Conservation (phyloP, 2,113 vertebrate genomes). For the Pitta sordida region DNA sequence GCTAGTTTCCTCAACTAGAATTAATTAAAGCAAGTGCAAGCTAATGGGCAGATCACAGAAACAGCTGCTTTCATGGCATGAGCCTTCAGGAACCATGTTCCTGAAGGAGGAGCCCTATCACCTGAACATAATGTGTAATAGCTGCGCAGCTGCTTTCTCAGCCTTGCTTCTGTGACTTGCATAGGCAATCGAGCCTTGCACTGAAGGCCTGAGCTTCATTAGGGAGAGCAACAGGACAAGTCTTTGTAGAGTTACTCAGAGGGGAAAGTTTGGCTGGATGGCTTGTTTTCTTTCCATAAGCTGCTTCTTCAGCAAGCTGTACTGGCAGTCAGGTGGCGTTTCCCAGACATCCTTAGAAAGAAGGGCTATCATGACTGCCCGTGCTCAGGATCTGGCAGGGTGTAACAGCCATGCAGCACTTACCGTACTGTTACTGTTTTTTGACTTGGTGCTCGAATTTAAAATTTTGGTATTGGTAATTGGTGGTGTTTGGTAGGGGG, state of each 20-base stretch:
- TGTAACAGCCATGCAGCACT: neutral
- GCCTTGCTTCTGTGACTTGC: conserved; percentile 22
- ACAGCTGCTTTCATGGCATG: conserved; percentile 30
- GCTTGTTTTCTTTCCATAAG: neutral
- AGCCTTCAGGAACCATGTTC: conserved; percentile 25
- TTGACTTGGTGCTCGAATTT: neutral
- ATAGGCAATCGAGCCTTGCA: neutral
- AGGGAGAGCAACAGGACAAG: neutral
- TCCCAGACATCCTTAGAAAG: neutral
- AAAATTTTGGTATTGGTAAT: neutral
- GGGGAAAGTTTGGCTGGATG: neutral
- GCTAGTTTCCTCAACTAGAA: neutral
- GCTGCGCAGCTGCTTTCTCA: conserved; percentile 39
- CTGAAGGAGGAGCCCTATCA: conserved; percentile 43
- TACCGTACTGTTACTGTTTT: neutral
- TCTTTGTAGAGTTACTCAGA: neutral
- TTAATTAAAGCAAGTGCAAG: conserved; percentile 9
- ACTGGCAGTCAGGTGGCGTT: neutral
- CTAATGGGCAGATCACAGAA: conserved; percentile 40
- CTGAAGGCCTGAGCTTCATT: rapidly evolving
- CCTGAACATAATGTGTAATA: conserved; percentile 37
- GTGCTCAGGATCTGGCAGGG: neutral
- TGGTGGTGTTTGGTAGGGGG: neutral
- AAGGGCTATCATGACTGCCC: neutral
- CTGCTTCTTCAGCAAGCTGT: neutral